Evolutionary conservation across 2,113 vertebrate genomes (phyloP).

Genomic region (Marmota monax): DNA sequence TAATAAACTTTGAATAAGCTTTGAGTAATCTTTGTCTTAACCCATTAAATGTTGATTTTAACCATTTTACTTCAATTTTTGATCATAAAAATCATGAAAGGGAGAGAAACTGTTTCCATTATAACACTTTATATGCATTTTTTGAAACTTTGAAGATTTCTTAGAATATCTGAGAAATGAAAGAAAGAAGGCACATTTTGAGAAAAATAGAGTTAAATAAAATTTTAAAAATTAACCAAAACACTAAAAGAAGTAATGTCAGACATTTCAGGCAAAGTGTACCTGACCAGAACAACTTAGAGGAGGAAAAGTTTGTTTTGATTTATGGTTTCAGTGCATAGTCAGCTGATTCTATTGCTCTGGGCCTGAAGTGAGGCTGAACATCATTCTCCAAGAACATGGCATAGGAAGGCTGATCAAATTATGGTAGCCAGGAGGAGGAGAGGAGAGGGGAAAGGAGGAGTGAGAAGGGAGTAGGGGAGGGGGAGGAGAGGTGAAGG

Average conservation of each 20-base stretch:
- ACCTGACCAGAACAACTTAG: too few species aligned
- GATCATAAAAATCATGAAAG: not conserved
- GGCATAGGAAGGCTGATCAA: too few species aligned
- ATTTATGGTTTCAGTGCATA: too few species aligned
- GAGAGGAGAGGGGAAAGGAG: too few species aligned
- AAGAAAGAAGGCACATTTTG: not conserved
- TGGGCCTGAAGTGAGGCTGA: too few species aligned
- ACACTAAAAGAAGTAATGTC: not conserved
- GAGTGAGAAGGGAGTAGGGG: too few species aligned
- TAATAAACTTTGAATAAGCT: slow-evolving; percentile 8
- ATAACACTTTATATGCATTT: not conserved
- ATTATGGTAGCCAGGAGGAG: too few species aligned
- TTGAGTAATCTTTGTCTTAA: slow-evolving; percentile 13
- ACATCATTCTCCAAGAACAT: too few species aligned
- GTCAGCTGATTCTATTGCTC: too few species aligned
- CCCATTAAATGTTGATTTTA: not conserved
- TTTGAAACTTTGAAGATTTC: not conserved
- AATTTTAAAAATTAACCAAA: not conserved
- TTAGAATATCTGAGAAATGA: not conserved
- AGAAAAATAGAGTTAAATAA: slow-evolving; percentile 16
- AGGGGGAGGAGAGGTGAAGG: too few species aligned
- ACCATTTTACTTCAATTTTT: slow-evolving; percentile 6
- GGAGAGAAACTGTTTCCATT: not conserved
- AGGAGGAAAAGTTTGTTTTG: too few species aligned
- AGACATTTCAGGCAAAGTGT: not conserved